A percentile compares a stretch with the other conserved stretches of the same genome.
phyloP scores from a whole-genome alignment of 2,113 vertebrate genomes.

The Picathartes gymnocephalus region DNA sequence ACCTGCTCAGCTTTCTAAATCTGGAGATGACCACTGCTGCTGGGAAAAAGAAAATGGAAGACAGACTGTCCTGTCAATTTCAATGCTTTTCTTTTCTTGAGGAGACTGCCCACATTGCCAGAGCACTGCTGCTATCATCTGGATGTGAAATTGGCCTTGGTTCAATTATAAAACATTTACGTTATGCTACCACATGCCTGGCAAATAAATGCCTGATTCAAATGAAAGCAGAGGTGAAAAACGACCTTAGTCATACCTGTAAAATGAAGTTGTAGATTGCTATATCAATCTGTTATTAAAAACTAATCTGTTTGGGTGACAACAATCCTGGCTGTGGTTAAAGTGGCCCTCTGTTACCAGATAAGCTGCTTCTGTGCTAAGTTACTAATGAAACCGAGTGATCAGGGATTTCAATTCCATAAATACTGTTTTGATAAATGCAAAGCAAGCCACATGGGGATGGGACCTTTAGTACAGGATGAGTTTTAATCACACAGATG shows the following conservation, averaged over 20 bases:
- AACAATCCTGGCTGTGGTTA: background rate
- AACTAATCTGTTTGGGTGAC: background rate
- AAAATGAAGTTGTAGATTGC: background rate
- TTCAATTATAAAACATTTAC: background rate
- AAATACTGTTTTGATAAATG: background rate
- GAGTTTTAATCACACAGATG: background rate
- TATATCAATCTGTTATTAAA: background rate
- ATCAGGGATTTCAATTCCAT: background rate
- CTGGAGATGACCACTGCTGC: background rate
- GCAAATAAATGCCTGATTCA: background rate
- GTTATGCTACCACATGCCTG: background rate
- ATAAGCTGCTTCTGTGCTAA: background rate
- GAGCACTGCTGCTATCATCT: background rate
- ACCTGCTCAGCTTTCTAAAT: background rate
- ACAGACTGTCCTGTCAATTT: background rate
- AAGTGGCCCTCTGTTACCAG: background rate
- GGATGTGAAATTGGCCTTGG: background rate
- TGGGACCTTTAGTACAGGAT: background rate
- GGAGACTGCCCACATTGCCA: background rate
- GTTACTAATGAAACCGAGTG: background rate
- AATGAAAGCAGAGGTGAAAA: slow-evolving; percentile 5
- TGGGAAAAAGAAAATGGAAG: background rate
- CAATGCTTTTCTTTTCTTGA: background rate
- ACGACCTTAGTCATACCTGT: background rate
- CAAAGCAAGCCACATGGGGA: background rate